Base-by-base conservation (phyloP, 2,888 invertebrate species). In the Crocallis elinguaria region DNA sequence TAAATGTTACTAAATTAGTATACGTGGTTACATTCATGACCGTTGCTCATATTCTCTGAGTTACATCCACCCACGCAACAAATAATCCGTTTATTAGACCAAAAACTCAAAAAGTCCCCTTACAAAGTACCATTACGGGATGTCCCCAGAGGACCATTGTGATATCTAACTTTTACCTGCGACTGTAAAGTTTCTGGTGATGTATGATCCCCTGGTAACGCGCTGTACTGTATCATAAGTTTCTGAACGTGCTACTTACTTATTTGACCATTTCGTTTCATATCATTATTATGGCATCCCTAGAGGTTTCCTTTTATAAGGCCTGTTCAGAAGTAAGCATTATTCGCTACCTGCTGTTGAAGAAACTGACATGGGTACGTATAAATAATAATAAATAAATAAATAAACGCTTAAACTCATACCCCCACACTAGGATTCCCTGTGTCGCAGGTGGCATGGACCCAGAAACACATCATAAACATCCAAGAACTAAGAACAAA, bases 131-230 rank as follows among this genome's bases (percentile, higher is more conserved):
- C 67, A 68, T 70, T 67, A 73, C 48, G 63, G 62, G 45, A 55
- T 46, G 70, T 70, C 74, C 58, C 74, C 42, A 48, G 73, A 73
- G 73, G 64, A 55, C 61, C 74, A 71, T 74, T 69, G 65, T 62
- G 69, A 73, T 71, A 69, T 64, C 63, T 56, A 73, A 74, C 70
- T 55, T 73, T 71, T 70, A 68, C 67, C 73, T 64, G 70, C 51
- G 45, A 65, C 64, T 57, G 61, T 61, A 39, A 73, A 69, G 67
- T 73, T 71, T 71, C 60, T 44, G 50, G 56, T 72, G 71, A 73
- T 69, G 62, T 71, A 72, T 69, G 64, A 67, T 69, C 69, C 67
- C 69, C 55, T 66, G 62, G 64, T 67, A 68, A 62, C 36, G 46
- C 37, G 59, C 62, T 58, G 48, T 64, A 43, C 39, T 36, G 44